These are phyloP conservation scores for Natrix natrix DNA, from an alignment of 2,797 vertebrate genomes.

Conservation along the genomic window DNA sequence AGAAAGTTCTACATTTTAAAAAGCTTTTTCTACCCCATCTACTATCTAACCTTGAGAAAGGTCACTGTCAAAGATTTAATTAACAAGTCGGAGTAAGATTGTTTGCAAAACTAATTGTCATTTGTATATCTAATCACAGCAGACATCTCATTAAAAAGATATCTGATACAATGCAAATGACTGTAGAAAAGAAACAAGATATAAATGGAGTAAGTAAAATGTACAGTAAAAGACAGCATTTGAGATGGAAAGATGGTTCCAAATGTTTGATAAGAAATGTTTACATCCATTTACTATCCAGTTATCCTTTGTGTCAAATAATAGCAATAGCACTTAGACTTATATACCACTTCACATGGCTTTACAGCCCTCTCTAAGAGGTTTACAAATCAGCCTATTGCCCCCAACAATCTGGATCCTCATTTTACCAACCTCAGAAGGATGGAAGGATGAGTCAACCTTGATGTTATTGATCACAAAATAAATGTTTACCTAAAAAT, in stretches of 20 bases:
- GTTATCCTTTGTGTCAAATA: background rate
- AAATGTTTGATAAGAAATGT: background rate
- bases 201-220: background rate
- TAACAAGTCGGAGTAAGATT: background rate
- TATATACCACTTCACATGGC: too few relatives aligned
- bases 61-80: background rate
- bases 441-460: too few relatives aligned
- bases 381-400: too few relatives aligned
- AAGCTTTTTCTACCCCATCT: background rate
- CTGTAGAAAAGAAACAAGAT: background rate
- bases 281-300: background rate
- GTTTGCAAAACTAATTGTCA: background rate
- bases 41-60: background rate
- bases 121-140: background rate
- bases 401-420: too few relatives aligned
- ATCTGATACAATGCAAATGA: background rate
- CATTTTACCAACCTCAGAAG: too few relatives aligned
- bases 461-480: background rate
- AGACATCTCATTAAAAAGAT: background rate
- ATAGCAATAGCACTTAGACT: too few relatives aligned
- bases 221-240: background rate
- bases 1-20: background rate
- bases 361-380: too few relatives aligned
- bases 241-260: background rate
- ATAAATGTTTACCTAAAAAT: background rate